Base-by-base conservation (phyloP, 1,140 invertebrate genomes). In the Maconellicoccus hirsutus region DNA sequence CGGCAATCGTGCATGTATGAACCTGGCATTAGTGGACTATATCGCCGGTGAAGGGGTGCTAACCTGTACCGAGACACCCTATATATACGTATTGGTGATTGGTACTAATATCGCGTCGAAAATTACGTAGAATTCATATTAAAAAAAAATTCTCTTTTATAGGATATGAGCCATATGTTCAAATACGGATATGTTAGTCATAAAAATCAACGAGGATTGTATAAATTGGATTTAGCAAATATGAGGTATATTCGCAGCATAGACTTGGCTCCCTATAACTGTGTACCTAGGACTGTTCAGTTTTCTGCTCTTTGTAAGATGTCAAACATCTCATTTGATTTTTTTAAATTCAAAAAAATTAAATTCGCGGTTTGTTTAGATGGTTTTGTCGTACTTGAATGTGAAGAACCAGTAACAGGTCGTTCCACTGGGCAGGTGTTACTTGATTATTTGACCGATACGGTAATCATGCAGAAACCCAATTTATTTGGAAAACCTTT, bases 181-280 rank as follows among this genome's bases (percentile, higher is more conserved):
- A 86, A 87, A 75, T 90, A 88, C 79, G 89, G 88, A 14, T 92
- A 91, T 75, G 88, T 90, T 6, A 87, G 86, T 19, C 89, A 91
- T 76, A 86, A 85, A 29, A 87, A 89, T 77, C 88, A 90, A 76
- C 78, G 86, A 69, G 87, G 86, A 25, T 81, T 92, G 73, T 89
- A 88, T 78, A 92, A 91, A 79, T 79, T 92, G 19, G 88, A 91
- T 77, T 79, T 92, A 75, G 84, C 85, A 21, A 86, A 87, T 76
- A 86, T 91, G 83, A 83, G 88, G 75, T 91, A 91, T 77, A 85
- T 86, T 29, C 84, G 87, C 73, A 87, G 86, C 61, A 84, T 91
- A 1, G 89, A 92, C 79, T 79, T 92, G 21, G 86, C 86, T 1
- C 83, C 84, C 7, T 89, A 89, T 79, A 88, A 89, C 76, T 92